Base-by-base conservation (phyloP, 35 echinoderm and acorn worm species). In the Diadema setosum region DNA sequence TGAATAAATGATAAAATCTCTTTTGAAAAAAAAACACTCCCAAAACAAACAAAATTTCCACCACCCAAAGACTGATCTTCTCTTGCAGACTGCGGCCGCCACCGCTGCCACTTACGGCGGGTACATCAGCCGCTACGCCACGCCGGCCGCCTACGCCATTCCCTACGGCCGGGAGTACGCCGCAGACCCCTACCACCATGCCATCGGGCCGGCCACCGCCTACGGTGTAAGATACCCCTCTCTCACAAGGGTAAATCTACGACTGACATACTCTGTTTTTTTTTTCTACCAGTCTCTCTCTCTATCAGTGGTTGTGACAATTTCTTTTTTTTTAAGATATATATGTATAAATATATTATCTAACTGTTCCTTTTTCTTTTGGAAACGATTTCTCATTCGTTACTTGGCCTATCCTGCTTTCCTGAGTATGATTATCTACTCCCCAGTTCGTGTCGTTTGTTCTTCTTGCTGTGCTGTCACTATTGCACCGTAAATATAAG, bases 191-290 rank as follows among this genome's bases (percentile, higher is more conserved):
- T 97, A 97, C 84, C 95, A 97, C 65, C 90, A 87, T 6, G 87
- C 94, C 29, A 97, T 97, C 75, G 94, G 94, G 27, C 91, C 95
- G 18, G 95, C 95, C 55, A 87, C 94, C 24, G 94, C 94, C 81
- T 97, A 97, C 48, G 95, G 95, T 75, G 95, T 97, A 97, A 97
- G 95, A 88, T 97, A 97, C 84, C 91, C 95, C 90, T 90, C 91
- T 78, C 63, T 93, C 81, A 78, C 95, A 87, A 93, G 95, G 95
- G 95, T 97, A 97, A 97, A 97, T 93, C 85, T 42, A 40, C 33
- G 70, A 76, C 91, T 70, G 46, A 81, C 82, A 50, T 44, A 70
- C 87, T 93, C n/a, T n/a, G n/a, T n/a, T n/a, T n/a, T n/a, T n/a
- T n/a, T n/a, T n/a, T n/a, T n/a, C n/a, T 82, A 89, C 83, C 30